Conservation (phyloP, 2,797 vertebrate genomes). For the Helicolenus hilgendorfi region DNA sequence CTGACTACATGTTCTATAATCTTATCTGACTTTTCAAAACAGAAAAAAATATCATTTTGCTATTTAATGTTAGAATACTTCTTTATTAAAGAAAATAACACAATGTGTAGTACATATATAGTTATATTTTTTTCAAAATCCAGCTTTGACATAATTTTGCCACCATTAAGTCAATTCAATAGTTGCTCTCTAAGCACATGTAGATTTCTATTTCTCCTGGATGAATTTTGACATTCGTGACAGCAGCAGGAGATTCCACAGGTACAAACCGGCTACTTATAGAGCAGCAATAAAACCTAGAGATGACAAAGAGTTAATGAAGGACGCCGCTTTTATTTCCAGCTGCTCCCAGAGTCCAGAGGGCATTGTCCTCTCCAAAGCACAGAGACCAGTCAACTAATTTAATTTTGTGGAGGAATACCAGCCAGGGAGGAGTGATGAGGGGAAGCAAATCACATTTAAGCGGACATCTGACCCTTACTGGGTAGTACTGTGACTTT, state of each 20-base stretch:
- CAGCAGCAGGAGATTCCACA: neutral
- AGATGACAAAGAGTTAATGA: constrained; percentile 43
- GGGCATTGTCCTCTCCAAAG: constrained; percentile 60
- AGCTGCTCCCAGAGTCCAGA: constrained; percentile 58
- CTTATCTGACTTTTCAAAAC: neutral
- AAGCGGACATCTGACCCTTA: constrained; percentile 45
- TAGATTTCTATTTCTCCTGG: neutral
- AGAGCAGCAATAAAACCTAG: constrained; percentile 16
- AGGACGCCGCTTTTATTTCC: constrained; percentile 53
- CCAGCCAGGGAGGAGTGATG: constrained; percentile 49
- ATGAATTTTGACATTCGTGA: neutral
- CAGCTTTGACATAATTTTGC: neutral
- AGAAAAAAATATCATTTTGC: neutral
- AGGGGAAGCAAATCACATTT: constrained; percentile 61
- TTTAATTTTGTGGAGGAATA: constrained; percentile 67
- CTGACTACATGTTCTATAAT: neutral
- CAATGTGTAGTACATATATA: neutral
- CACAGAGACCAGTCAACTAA: constrained; percentile 58
- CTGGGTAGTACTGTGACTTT: neutral
- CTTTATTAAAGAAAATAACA: neutral
- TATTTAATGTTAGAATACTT: neutral
- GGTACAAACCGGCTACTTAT: neutral
- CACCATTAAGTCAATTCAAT: neutral
- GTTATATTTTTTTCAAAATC: neutral
- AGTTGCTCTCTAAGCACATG: neutral